Percentiles rank a stretch among this genome's conserved stretches.
phyloP scores from a whole-genome alignment of 2,797 vertebrate species.

The Malurus splendens region DNA sequence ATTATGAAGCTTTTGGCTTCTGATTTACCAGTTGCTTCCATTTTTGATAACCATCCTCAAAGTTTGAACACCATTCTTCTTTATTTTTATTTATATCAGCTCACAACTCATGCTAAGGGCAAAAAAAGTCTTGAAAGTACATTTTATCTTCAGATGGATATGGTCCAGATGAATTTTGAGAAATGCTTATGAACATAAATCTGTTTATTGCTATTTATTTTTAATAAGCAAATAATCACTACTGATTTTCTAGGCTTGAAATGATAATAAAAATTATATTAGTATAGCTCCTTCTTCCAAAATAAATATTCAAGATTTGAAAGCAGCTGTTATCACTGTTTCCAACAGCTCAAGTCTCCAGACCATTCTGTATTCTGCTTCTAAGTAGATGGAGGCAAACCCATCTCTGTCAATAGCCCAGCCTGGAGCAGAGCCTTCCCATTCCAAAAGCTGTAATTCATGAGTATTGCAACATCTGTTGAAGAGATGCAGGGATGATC shows the following conservation, averaged over 20 bases:
- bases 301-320: background rate
- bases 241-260: background rate
- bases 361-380: background rate
- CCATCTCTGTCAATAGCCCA: background rate
- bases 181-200: background rate
- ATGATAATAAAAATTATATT: background rate
- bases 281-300: background rate
- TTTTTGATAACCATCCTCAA: background rate
- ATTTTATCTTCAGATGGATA: background rate
- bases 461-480: background rate
- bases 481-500: background rate
- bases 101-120: background rate
- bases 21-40: background rate
- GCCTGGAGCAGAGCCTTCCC: background rate
- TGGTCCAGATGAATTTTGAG: background rate
- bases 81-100: background rate
- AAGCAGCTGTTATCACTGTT: background rate
- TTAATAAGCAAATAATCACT: background rate
- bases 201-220: background rate
- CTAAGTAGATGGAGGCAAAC: fast-evolving
- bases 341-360: background rate
- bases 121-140: background rate
- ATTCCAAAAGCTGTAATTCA: background rate
- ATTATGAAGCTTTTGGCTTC: background rate
- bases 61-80: background rate